Base-by-base conservation (phyloP, 2,113 vertebrate species). In the Ciconia boyciana region DNA sequence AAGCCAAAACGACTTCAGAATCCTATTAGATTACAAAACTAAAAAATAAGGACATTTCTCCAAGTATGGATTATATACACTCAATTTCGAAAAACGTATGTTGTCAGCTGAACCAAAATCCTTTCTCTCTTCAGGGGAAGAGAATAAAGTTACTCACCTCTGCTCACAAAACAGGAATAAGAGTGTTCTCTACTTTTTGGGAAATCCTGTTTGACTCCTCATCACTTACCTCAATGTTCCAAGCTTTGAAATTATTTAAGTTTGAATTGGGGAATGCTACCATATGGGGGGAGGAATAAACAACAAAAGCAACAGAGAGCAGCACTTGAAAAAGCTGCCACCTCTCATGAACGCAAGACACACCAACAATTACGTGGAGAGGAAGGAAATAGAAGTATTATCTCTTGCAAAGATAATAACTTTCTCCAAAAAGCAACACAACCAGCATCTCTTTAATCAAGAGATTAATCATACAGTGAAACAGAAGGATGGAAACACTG, bases 271-370 rank as follows among this genome's bases (percentile, higher is more conserved):
- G 14, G 19, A 76, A 51, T 22, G 39, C 26, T 26, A 43, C 20
- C 34, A n/a, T 2, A 46, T 7, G 11, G 10, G 13, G 22, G 18
- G 16, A 46, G 22, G 41, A 89, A 62, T 11, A 19, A 58, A 66
- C n/a, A 87, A 43, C 19, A 84, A 28, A 41, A 74, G 46, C 75
- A 74, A 25, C 9, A 8, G 28, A 58, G 21, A 81, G 20, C 2
- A 51, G 62, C 2, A 3, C 48, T 8, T 71, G 39, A 39, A n/a
- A 85, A 80, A 88, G 48, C 43, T 69, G 52, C 48, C 75, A 71
- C 21, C n/a, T 76, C 64, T 62, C 31, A 29, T 0, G 0, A 76
- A 72, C 31, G 25, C 2, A 1, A 6, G 0, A n/a, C n/a, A 46
- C 0, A 0, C 4, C 36, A 74, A 43, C 46, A 89, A 41, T 31